These are phyloP conservation scores for Parascotia fuliginaria DNA, from an alignment of 2,888 invertebrate species.

Conservation along the genomic window DNA sequence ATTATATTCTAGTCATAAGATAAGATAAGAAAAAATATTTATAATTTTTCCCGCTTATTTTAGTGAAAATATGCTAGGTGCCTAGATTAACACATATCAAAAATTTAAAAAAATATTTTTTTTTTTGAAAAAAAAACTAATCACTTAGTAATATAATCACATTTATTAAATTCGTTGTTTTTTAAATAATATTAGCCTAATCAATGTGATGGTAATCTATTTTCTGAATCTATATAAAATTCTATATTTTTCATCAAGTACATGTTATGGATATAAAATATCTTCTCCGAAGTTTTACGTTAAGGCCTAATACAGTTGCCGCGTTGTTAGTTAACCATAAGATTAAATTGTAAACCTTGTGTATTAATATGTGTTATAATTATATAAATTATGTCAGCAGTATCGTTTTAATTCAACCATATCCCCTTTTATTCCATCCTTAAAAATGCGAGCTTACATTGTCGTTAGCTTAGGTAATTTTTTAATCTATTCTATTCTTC, in stretches of 20 bases:
- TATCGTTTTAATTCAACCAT: conserved; percentile 48
- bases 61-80: conserved; percentile 66
- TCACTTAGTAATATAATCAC: conserved; percentile 35
- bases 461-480: too few species aligned
- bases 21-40: conserved; percentile 44
- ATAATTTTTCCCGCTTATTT: conserved; percentile 53
- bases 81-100: conserved; percentile 76
- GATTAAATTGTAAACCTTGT: conserved; percentile 67
- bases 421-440: too few species aligned
- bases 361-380: conserved; percentile 76
- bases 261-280: conserved; percentile 76
- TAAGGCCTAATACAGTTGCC: conserved; percentile 60
- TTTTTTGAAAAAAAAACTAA: conserved; percentile 36
- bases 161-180: conserved; percentile 43
- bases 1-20: conserved; percentile 42
- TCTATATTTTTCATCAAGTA: conserved; percentile 66
- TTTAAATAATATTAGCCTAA: conserved; percentile 58
- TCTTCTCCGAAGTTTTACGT: conserved; percentile 58
- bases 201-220: conserved; percentile 68
- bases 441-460: too few species aligned
- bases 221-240: conserved; percentile 64
- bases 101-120: conserved; percentile 36
- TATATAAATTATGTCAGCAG: conserved; percentile 81
- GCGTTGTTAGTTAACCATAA: conserved; percentile 54
- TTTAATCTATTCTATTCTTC: too few species aligned